A percentile compares a stretch with the other conserved stretches of the same genome.
Conservation (phyloP, 92 coral and sea anemone species). For the Pocillopora grandis region DNA sequence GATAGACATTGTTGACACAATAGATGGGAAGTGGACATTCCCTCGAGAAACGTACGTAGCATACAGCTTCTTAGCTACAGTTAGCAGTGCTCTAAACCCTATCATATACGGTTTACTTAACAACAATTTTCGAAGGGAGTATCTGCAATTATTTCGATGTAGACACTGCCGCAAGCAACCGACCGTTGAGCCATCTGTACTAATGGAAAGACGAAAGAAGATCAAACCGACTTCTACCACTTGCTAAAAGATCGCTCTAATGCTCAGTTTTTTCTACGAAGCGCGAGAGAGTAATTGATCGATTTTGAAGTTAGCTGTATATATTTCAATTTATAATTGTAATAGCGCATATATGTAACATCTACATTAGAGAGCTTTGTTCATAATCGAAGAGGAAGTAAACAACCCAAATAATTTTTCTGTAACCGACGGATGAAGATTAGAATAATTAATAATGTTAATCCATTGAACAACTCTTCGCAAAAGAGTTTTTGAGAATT, state of each 20-base stretch:
- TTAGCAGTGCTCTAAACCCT: conserved; percentile 59
- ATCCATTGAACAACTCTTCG: too few species aligned
- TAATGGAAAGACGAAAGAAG: conserved; percentile 56
- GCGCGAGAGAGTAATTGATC: too few species aligned
- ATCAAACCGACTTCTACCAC: conserved; percentile 37
- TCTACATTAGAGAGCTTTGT: too few species aligned
- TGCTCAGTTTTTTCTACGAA: too few species aligned
- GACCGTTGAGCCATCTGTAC: conserved; percentile 5
- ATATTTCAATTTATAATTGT: too few species aligned
- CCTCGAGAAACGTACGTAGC: conserved; percentile 47
- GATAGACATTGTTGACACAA: conserved; percentile 60
- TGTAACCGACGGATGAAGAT: too few species aligned
- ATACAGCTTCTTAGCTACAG: conserved; percentile 44
- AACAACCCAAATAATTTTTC: too few species aligned
- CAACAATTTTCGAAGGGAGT: conserved; percentile 54
- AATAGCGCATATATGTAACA: too few species aligned
- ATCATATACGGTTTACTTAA: conserved; percentile 61
- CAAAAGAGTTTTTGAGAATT: too few species aligned
- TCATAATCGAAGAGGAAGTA: too few species aligned
- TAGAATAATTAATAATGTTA: too few species aligned
- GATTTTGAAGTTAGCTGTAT: too few species aligned
- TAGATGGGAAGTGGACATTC: conserved; percentile 46
- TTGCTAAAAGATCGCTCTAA: background rate
- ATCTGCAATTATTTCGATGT: conserved; percentile 26
- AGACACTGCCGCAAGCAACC: background rate